These are phyloP conservation scores for Callyntrura guangdongensis DNA, from an alignment of 2,888 invertebrate species.

Conservation along the genomic window DNA sequence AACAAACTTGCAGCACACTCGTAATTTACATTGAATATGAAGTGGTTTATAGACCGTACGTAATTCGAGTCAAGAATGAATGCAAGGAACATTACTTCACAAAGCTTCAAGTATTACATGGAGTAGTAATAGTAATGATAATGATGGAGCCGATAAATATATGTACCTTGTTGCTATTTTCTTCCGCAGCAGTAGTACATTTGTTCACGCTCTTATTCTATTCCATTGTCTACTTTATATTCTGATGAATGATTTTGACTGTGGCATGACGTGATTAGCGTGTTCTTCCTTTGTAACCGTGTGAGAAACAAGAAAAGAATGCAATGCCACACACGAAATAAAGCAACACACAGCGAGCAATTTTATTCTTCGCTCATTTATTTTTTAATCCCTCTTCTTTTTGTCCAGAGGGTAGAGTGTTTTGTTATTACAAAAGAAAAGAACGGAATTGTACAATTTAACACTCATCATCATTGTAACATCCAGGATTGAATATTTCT, in stretches of 20 bases:
- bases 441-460: slow-evolving; percentile 2
- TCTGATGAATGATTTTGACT: slow-evolving; percentile 26
- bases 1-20: neutral
- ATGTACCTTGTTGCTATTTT: neutral
- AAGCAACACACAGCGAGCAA: neutral
- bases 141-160: neutral
- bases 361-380: slow-evolving; percentile 59
- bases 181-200: neutral
- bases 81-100: neutral
- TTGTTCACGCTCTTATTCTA: neutral
- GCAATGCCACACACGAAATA: slow-evolving; percentile 55
- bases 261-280: slow-evolving; percentile 30
- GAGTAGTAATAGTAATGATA: too few species aligned
- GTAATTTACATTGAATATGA: slow-evolving; percentile 25
- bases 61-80: neutral
- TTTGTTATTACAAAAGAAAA: slow-evolving; percentile 5
- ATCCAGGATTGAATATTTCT: neutral
- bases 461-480: neutral
- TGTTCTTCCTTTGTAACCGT: slow-evolving; percentile 18
- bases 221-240: slow-evolving; percentile 14
- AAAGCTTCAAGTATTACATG: neutral
- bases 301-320: slow-evolving; percentile 56
- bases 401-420: slow-evolving; percentile 46
- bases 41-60: neutral
- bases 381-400: slow-evolving; percentile 54